Percentiles rank a stretch among this genome's conserved stretches.
phyloP scores from a whole-genome alignment of 1,140 invertebrate genomes.

The Alviniconcha marisindica region DNA sequence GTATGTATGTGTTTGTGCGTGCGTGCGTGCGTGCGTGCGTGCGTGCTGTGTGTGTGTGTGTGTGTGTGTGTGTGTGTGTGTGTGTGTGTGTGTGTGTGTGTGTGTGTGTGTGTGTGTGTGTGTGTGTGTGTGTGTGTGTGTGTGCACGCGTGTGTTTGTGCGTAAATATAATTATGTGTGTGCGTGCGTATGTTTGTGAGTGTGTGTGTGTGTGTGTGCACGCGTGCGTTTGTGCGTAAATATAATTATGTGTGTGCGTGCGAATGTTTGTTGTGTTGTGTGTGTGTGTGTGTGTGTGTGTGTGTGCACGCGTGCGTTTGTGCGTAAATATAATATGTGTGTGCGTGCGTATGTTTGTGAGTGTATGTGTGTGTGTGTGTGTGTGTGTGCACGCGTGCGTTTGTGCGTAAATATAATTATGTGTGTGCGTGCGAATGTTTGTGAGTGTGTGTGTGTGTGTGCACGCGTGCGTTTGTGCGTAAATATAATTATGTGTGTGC shows the following conservation, averaged over 20 bases:
- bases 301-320: too few species aligned
- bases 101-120: not conserved
- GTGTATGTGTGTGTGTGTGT: too few species aligned
- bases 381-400: too few species aligned
- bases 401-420: too few species aligned
- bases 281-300: too few species aligned
- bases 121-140: not conserved
- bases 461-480: too few species aligned
- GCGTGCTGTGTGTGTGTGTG: slow-evolving; percentile 14
- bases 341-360: too few species aligned
- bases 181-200: not conserved
- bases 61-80: slow-evolving; percentile 23
- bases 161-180: not conserved
- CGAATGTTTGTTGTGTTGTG: not conserved
- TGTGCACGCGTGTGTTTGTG: not conserved
- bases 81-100: not conserved
- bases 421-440: too few species aligned
- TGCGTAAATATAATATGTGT: too few species aligned
- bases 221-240: not conserved
- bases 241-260: not conserved
- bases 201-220: slow-evolving; percentile 6
- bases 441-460: too few species aligned
- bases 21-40: slow-evolving; percentile 7
- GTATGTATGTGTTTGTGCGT: slow-evolving; percentile 1
- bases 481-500: too few species aligned